A percentile compares a stretch with the other conserved stretches of the same genome.
phyloP scores from a whole-genome alignment of 1,140 invertebrate species.

The Aethina tumida region DNA sequence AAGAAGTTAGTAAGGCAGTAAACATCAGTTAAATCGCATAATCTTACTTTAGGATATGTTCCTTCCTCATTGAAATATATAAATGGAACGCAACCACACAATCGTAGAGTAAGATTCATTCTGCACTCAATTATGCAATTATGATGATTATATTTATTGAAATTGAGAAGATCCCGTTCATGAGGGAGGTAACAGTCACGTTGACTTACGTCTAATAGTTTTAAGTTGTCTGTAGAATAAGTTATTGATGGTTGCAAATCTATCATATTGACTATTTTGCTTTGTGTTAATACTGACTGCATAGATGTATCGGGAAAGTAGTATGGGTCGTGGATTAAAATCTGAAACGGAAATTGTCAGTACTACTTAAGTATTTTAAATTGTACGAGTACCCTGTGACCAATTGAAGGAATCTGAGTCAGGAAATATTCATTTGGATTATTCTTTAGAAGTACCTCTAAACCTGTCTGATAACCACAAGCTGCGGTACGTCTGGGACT shows the following conservation, averaged over 20 bases:
- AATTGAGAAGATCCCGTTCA: constrained; percentile 37
- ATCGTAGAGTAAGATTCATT: constrained; percentile 33
- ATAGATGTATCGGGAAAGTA: constrained; percentile 47
- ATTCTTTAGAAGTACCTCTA: constrained; percentile 44
- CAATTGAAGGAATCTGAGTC: constrained; percentile 28
- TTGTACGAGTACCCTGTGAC: constrained; percentile 17
- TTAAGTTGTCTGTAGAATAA: constrained; percentile 44
- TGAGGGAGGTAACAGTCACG: constrained; percentile 47
- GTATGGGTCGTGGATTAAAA: constrained; percentile 50
- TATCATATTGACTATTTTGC: constrained; percentile 45
- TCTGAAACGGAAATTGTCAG: constrained; percentile 28
- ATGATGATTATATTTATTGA: constrained; percentile 46
- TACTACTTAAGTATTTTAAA: not conserved
- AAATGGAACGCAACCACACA: constrained; percentile 50
- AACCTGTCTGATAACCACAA: constrained; percentile 52
- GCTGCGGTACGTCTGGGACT: constrained; percentile 37
- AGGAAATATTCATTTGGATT: constrained; percentile 26
- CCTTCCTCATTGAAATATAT: constrained; percentile 33
- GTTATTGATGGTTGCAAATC: constrained; percentile 29
- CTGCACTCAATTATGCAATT: constrained; percentile 53
- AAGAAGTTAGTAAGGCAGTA: constrained; percentile 7
- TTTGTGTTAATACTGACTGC: constrained; percentile 42
- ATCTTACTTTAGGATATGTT: constrained; percentile 4
- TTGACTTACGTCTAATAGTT: constrained; percentile 33
- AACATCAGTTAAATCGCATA: constrained; percentile 10